Evolutionary conservation across 2,888 invertebrate genomes (phyloP).

Genomic region (Dione vanillae): DNA sequence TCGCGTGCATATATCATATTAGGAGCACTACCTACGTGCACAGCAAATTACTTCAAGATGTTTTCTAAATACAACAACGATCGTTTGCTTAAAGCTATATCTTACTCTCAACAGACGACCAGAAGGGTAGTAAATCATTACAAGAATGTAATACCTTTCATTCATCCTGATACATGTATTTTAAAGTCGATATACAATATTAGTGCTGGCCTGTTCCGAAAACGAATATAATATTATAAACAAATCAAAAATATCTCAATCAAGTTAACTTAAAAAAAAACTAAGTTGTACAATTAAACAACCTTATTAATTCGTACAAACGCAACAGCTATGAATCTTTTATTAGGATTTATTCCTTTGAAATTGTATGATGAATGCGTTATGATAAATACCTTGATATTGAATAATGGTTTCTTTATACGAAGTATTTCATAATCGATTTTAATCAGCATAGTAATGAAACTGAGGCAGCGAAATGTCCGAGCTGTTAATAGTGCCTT

Average conservation of each 20-base stretch:
- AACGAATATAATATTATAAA: background rate
- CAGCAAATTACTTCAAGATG: constrained; percentile 42
- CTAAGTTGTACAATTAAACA: constrained; percentile 41
- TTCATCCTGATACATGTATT: too few relatives aligned
- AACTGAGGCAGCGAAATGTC: constrained; percentile 42
- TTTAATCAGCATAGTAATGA: constrained; percentile 45
- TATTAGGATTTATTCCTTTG: constrained; percentile 41
- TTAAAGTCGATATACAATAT: too few relatives aligned
- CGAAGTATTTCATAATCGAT: constrained; percentile 46
- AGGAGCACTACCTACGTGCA: constrained; percentile 41
- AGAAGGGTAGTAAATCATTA: background rate
- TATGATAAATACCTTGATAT: constrained; percentile 49
- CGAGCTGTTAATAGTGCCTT: constrained; percentile 43
- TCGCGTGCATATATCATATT: constrained; percentile 48
- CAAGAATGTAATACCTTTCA: too few relatives aligned
- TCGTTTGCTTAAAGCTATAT: background rate
- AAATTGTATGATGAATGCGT: constrained; percentile 44
- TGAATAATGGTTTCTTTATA: constrained; percentile 46
- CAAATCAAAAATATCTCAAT: constrained; percentile 31
- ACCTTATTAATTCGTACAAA: constrained; percentile 44
- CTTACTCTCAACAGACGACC: background rate
- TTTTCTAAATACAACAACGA: constrained; percentile 33
- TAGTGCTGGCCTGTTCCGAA: background rate
- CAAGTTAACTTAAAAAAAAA: constrained; percentile 23
- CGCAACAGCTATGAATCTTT: constrained; percentile 43